Conservation (phyloP, 2,888 invertebrate genomes). For the Therioaphis trifolii region DNA sequence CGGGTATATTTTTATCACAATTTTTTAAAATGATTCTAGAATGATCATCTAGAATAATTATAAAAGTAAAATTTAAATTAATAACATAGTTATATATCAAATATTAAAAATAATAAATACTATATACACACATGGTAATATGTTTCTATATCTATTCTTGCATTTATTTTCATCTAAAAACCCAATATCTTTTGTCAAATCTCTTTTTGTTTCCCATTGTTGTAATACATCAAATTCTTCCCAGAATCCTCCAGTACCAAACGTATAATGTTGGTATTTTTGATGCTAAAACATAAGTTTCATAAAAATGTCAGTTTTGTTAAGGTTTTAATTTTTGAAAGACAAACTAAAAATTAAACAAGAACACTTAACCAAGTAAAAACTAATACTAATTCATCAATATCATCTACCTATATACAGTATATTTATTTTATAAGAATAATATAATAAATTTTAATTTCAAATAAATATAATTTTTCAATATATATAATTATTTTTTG, state of each 20-base stretch:
- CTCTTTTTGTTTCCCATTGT: conserved; percentile 93
- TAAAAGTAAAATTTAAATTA: neutral
- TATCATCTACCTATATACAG: too few relatives aligned
- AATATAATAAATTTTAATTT: too few relatives aligned
- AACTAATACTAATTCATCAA: too few relatives aligned
- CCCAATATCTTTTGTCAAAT: conserved; percentile 94
- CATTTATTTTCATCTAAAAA: conserved; percentile 90
- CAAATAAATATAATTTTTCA: too few relatives aligned
- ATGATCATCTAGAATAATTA: conserved; percentile 83
- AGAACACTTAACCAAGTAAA: too few relatives aligned
- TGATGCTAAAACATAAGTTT: conserved; percentile 73
- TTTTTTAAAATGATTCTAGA: conserved; percentile 88
- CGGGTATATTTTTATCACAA: conserved; percentile 75
- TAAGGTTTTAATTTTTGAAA: too few relatives aligned
- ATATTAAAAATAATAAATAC: neutral
- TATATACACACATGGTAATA: conserved; percentile 84
- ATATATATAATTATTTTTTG: too few relatives aligned
- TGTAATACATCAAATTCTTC: conserved; percentile 98
- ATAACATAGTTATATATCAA: too few relatives aligned
- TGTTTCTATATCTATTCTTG: conserved; percentile 98
- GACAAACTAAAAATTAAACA: too few relatives aligned
- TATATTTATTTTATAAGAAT: too few relatives aligned
- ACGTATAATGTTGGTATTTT: conserved; percentile 73
- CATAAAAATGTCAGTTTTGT: too few relatives aligned
- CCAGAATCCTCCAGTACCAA: conserved; percentile 93